These are phyloP conservation scores for Prionailurus bengalensis DNA, from an alignment of 2,113 vertebrate genomes.

Conservation along the genomic window DNA sequence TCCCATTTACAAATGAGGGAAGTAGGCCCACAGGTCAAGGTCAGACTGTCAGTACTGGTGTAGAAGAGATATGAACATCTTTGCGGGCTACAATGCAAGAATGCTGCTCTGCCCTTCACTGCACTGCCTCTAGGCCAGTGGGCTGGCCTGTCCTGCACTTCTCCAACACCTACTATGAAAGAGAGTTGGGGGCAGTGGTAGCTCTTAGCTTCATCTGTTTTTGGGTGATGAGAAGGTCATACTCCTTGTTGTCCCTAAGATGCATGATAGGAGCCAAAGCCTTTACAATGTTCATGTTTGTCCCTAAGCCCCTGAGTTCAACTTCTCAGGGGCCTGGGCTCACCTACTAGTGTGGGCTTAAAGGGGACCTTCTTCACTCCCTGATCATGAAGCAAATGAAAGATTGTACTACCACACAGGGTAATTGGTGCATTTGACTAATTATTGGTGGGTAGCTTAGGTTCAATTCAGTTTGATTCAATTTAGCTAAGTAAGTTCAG, in stretches of 20 bases:
- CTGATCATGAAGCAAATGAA: neutral
- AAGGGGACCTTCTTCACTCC: neutral
- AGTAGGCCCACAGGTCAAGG: neutral
- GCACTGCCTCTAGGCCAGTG: neutral
- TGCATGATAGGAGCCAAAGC: neutral
- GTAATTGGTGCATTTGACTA: neutral
- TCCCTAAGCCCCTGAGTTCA: neutral
- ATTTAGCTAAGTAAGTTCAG: constrained; percentile 68
- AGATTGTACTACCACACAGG: neutral
- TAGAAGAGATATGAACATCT: neutral
- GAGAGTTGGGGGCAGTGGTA: neutral
- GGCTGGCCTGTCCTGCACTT: neutral
- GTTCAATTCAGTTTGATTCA: constrained; percentile 54
- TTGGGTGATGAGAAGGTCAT: neutral
- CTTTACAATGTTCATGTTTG: neutral
- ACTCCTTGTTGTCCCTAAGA: neutral
- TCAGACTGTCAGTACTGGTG: neutral
- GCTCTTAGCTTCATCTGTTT: neutral
- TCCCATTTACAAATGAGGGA: neutral
- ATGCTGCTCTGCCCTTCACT: neutral
- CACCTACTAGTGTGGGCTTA: neutral
- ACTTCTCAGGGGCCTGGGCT: neutral
- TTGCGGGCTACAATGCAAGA: neutral
- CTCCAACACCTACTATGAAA: neutral
- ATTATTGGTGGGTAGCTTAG: neutral